Evolutionary conservation across 2,113 vertebrate species (phyloP).

Genomic region (Pimephales promelas): DNA sequence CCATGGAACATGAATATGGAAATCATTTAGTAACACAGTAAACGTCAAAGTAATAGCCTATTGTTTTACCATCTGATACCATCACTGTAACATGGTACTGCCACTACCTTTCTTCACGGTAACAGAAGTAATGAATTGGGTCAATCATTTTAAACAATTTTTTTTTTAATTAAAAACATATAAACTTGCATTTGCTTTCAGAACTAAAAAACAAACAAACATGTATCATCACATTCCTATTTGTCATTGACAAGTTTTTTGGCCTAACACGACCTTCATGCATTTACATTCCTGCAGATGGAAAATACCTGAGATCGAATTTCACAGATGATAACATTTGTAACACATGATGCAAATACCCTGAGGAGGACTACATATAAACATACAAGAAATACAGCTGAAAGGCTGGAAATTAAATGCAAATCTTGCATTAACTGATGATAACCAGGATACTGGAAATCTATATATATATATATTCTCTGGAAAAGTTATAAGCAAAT

Average conservation of each 20-base stretch:
- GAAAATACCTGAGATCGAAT: slow-evolving; percentile 11
- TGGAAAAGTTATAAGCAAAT: slow-evolving; percentile 71
- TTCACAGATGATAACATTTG: slow-evolving; percentile 26
- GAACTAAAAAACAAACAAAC: background rate
- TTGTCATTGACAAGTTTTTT: background rate
- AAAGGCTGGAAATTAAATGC: slow-evolving; percentile 70
- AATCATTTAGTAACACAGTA: background rate
- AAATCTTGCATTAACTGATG: slow-evolving; percentile 74
- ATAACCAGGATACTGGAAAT: slow-evolving; percentile 62
- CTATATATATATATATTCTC: slow-evolving; percentile 60
- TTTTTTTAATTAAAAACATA: background rate
- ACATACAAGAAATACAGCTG: slow-evolving; percentile 52
- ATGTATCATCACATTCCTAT: background rate
- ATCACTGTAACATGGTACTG: background rate
- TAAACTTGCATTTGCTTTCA: background rate
- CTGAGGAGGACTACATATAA: slow-evolving; percentile 55
- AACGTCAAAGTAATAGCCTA: background rate
- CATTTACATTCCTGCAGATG: background rate
- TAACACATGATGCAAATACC: slow-evolving; percentile 69
- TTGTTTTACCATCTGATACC: slow-evolving; percentile 7
- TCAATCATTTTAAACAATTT: background rate
- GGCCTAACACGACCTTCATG: background rate
- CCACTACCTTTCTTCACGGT: background rate
- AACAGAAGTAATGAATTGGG: background rate
- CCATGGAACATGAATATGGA: slow-evolving; percentile 6